Evolutionary conservation across 2,113 vertebrate genomes (phyloP), one percentile per base, ranked within the genome.

Genomic region (Tenebrosternarchus preto): DNA sequence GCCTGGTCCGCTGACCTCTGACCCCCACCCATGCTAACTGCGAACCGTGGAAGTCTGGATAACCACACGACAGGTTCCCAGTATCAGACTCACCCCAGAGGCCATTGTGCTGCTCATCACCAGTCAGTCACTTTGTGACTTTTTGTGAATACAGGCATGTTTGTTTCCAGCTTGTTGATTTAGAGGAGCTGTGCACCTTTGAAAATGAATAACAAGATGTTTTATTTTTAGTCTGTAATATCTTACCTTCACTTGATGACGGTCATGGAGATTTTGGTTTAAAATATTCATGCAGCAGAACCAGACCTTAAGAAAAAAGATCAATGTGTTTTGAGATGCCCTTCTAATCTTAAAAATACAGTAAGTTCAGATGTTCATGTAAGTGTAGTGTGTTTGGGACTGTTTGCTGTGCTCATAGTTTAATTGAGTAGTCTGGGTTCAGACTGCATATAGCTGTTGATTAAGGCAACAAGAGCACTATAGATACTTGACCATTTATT

Each of bases 21-120:
- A 81, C 79, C 79, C 46, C 53, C 67, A 24, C 27, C 71, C 39
- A 25, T 50, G 12, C 63, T 33, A 15, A 15, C 60, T 27, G 24
- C 27, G 24, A 63, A 27, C 60, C 16, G 60, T 29, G 60, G 24
- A 16, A 25, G 27, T 17, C 31, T 66, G 63, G 63, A 16, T 6
- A 20, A n/a, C 25, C 31, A 15, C 6, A 31, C 60, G 12, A 12
- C 12, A 11, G 9, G 43, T 12, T 68, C 64, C 36, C 31, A 39
- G 22, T 39, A 36, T 66, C 20, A 24, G 25, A 1, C 6, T 64
- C 22, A 16, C n/a, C n/a, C n/a, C n/a, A 53, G 36, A 76, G 43
- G 74, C 39, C 25, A 53, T 17, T 55, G 46, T 9, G 50, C 46
- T 66, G 63, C 15, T 31, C 22, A 11, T 66, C 66, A 64, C 25